Evolutionary conservation across 2,888 invertebrate species (phyloP), one percentile per base, ranked within the genome.

Genomic region (Trissonchulus sp.): DNA sequence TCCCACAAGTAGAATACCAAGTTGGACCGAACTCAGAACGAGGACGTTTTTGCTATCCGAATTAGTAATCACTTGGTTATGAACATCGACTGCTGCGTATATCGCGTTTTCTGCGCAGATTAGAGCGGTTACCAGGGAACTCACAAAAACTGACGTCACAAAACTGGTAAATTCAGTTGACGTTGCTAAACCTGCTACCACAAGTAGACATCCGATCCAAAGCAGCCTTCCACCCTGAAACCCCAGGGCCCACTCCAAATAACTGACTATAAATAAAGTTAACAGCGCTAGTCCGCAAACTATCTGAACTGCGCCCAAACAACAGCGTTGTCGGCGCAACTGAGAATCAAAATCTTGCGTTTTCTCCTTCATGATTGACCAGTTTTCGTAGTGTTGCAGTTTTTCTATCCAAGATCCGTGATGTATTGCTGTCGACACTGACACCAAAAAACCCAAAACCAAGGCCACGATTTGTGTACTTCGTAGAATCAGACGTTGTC

Each of bases 151-250:
- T 18, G 80, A 78, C 8, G 78, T 80, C 62, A 79, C 78, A 74
- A 79, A 78, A 18, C 79, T 78, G 35, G 79, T 80, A 68, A 79
- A 78, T 76, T 83, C 81, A 36, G 76, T 76, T 1, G 80, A 80
- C 35, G 79, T 77, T 37, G 83, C 77, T 2, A 83, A 63, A 71
- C 80, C 81, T 18, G 81, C 80, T 3, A 80, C 79, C 62, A 80
- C 79, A 73, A 82, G 81, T 1, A 83, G 78, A 48, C 80, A 77
- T 0, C 81, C 80, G 34, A 80, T 77, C 83, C 83, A 83, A 0
- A 83, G 78, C 30, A 83, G 77, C 72, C 83, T 82, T 18, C 81
- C 81, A 31, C 83, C 80, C 8, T 81, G 71, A 74, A 80, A 83
- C 68, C 81, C 82, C 63, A 82, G 83, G 62, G 80, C 79, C 82